Conservation (phyloP, 2,888 invertebrate species). For the Lapara coniferarum region DNA sequence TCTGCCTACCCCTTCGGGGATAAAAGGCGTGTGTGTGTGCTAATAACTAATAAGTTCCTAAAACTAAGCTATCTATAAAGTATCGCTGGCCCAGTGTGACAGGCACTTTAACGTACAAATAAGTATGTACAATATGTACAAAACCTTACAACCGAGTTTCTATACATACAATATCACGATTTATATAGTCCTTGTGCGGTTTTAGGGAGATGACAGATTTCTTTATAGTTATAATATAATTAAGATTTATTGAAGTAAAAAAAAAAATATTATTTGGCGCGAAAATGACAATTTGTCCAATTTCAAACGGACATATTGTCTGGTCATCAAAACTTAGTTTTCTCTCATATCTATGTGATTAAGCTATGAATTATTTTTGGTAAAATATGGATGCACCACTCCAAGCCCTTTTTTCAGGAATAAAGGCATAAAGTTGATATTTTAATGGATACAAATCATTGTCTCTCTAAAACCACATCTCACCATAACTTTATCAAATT, state of each 20-base stretch:
- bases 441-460: background rate
- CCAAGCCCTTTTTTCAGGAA: background rate
- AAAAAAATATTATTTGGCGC: too few relatives aligned
- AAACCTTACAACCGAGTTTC: background rate
- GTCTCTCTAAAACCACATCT: constrained; percentile 13
- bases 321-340: too few relatives aligned
- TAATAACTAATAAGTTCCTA: too few relatives aligned
- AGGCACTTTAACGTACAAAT: background rate
- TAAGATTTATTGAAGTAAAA: too few relatives aligned
- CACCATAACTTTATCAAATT: constrained; percentile 12
- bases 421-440: background rate
- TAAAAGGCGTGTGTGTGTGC: too few relatives aligned
- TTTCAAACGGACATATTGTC: too few relatives aligned
- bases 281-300: too few relatives aligned
- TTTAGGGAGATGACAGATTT: background rate
- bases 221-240: too few relatives aligned
- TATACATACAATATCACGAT: constrained; percentile 14
- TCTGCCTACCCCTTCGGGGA: too few relatives aligned
- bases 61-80: background rate
- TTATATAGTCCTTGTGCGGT: background rate
- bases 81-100: background rate
- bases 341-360: too few relatives aligned
- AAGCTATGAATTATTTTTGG: background rate
- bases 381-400: background rate
- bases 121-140: constrained; percentile 14